Percentiles rank a stretch among this genome's conserved stretches.
Conservation (phyloP, 1,140 invertebrate genomes). For the Lepidurus couesii region DNA sequence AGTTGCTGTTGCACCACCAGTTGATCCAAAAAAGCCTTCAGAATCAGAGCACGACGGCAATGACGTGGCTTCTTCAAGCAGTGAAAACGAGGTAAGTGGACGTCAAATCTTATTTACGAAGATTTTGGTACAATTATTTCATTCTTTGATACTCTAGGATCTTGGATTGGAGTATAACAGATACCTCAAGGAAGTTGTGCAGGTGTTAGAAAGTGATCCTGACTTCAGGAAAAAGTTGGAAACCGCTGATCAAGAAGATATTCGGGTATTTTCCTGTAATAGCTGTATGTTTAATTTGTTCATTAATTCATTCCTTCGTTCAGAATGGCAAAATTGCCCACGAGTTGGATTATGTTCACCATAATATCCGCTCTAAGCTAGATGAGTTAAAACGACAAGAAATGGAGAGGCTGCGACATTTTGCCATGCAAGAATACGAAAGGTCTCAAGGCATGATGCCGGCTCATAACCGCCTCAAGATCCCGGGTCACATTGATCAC, state of each 20-base stretch:
- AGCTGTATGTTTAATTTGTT: neutral
- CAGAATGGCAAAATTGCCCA: slow-evolving; percentile 85
- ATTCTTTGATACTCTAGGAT: slow-evolving; percentile 40
- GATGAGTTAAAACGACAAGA: slow-evolving; percentile 92
- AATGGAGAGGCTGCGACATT: slow-evolving; percentile 65
- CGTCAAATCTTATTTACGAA: slow-evolving; percentile 25
- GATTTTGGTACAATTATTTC: slow-evolving; percentile 32
- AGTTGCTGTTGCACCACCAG: slow-evolving; percentile 35
- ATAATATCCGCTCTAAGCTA: slow-evolving; percentile 75
- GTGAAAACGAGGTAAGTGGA: slow-evolving; percentile 34
- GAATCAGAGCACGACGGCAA: slow-evolving; percentile 37
- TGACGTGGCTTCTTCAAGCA: slow-evolving; percentile 38
- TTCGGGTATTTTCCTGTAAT: slow-evolving; percentile 53
- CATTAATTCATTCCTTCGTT: slow-evolving; percentile 34
- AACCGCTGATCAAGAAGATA: slow-evolving; percentile 70
- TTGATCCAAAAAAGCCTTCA: slow-evolving; percentile 38
- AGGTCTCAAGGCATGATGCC: slow-evolving; percentile 36
- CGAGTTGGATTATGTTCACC: slow-evolving; percentile 81
- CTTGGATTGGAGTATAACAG: slow-evolving; percentile 68
- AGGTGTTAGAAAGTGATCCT: slow-evolving; percentile 73
- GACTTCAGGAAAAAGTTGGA: slow-evolving; percentile 74
- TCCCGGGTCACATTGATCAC: slow-evolving; percentile 76
- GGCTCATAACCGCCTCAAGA: slow-evolving; percentile 34
- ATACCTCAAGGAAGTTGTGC: slow-evolving; percentile 79
- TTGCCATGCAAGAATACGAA: slow-evolving; percentile 60